These are phyloP conservation scores for Heliornis fulica DNA, from an alignment of 2,113 vertebrate species.

Conservation along the genomic window DNA sequence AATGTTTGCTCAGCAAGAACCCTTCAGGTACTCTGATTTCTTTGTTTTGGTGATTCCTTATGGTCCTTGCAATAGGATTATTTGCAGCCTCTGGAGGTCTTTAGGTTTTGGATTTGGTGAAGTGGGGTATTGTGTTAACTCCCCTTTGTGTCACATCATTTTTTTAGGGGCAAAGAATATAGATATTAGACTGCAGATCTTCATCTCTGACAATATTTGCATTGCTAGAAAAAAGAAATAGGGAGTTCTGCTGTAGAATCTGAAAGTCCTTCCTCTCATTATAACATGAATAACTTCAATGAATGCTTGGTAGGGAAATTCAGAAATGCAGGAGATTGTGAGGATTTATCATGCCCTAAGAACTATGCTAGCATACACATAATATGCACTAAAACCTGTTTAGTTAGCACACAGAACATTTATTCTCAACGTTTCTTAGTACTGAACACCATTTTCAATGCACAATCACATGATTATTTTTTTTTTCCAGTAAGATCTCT, in stretches of 20 bases:
- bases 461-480: background rate
- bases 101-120: background rate
- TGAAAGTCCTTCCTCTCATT: background rate
- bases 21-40: background rate
- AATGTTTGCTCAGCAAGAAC: background rate
- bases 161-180: background rate
- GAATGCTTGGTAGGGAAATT: background rate
- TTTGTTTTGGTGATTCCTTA: background rate
- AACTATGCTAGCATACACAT: background rate
- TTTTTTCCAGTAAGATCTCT: background rate
- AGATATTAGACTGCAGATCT: background rate
- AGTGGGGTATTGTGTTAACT: background rate
- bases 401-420: background rate
- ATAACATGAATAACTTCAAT: background rate
- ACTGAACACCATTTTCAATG: background rate
- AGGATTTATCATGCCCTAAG: background rate
- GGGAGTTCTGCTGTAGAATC: background rate
- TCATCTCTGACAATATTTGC: background rate
- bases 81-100: background rate
- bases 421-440: background rate
- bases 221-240: background rate
- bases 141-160: background rate
- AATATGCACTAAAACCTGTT: background rate
- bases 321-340: background rate
- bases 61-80: background rate